phyloP scores from a whole-genome alignment of 92 coral and sea anemone species.

The Porites cylindrica region DNA sequence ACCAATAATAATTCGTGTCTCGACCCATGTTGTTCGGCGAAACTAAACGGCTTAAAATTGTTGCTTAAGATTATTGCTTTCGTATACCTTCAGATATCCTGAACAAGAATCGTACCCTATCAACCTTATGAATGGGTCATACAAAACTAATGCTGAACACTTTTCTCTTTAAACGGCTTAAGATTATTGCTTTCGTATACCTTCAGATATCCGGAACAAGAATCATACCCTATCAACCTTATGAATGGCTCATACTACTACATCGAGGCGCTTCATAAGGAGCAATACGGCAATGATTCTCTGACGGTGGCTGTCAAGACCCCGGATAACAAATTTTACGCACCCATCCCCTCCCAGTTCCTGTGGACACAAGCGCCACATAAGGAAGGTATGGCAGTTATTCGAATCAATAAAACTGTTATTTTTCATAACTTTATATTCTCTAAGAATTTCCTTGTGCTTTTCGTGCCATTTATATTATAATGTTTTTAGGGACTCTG shows the following conservation, averaged over 20 bases:
- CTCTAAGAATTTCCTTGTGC: no score
- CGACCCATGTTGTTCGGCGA: no score
- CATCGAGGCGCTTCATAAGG: conserved; percentile 86
- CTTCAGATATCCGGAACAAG: conserved; percentile 75
- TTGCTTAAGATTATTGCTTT: neutral
- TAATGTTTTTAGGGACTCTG: no score
- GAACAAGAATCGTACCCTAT: conserved; percentile 77
- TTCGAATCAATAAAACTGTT: neutral
- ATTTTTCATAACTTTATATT: no score
- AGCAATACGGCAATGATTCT: conserved; percentile 79
- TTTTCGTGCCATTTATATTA: no score
- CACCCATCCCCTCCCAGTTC: conserved; percentile 82
- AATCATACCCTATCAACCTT: conserved; percentile 70
- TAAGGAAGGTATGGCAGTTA: conserved; percentile 24
- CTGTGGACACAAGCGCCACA: conserved; percentile 74
- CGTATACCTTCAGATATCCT: conserved; percentile 53
- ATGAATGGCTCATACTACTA: conserved; percentile 76
- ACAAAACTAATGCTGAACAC: no score
- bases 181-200: neutral
- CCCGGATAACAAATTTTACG: conserved; percentile 46
- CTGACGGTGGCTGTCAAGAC: conserved; percentile 69
- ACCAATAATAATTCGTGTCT: no score
- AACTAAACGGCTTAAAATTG: no score
- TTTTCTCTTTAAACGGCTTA: no score
- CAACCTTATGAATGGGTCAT: no score